Evolutionary conservation across 1,140 invertebrate genomes (phyloP), one percentile per base, ranked within the genome.

Genomic region (Drosophila orosa): DNA sequence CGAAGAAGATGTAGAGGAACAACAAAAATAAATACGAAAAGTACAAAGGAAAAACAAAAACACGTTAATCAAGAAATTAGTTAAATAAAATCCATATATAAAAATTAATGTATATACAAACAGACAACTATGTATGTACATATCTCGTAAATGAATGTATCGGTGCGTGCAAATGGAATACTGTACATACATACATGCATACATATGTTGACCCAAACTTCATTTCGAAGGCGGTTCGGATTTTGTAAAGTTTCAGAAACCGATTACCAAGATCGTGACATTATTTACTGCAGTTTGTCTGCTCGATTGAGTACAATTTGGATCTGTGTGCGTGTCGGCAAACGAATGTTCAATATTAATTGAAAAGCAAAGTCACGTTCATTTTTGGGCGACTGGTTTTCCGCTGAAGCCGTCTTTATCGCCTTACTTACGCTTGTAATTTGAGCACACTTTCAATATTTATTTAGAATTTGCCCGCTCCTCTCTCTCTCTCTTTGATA

Each of bases 401-500:
- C 65, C 74, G 58, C 29, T 17, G 45, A 42, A 17, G 29, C 35
- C 27, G 25, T 40, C 57, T 83, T 85, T 81, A 81, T 86, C 62
- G 69, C 48, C 59, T 81, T 56, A 45, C 55, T 75, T 56, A 45
- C 55, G 54, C 74, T 59, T 89, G 79, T 89, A 80, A 80, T 80
- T 83, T 89, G 65, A 72, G 72, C 79, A 74, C 79, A 76, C 75
- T 87, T 89, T 84, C 65, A 87, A 89, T 87, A 84, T 89, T 89
- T 89, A 74, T 80, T 77, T 57, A 60, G 22, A 54, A 54, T 22
- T 19, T 31, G 47, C 40, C 58, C 7, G 22, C 33, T 39, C 54
- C 54, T 60, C 55, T 74, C 48, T 22, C 42, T 67, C 66, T 78
- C 19, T 54, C 22, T 84, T 35, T 45, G 47, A 68, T 78, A 89